Percentiles rank a stretch among this genome's conserved stretches.
phyloP scores from a whole-genome alignment of 1,140 invertebrate species.

The Trichoplusia ni region DNA sequence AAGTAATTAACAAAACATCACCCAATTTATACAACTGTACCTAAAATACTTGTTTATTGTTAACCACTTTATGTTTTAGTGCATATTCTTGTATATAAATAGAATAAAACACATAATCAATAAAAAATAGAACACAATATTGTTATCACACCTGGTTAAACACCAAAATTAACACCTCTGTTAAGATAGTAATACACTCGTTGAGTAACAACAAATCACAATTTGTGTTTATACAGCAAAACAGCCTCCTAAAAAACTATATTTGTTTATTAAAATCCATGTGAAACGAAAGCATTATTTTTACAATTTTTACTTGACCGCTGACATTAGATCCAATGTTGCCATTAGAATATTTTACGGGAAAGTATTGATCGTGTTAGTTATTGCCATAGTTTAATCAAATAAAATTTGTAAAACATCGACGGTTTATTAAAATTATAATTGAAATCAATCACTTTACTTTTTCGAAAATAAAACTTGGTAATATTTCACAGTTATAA shows the following conservation, averaged over 20 bases:
- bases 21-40: too few relatives aligned
- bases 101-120: not conserved
- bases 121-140: slow-evolving; percentile 19
- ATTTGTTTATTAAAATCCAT: slow-evolving; percentile 17
- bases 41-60: too few relatives aligned
- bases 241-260: not conserved
- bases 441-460: too few relatives aligned
- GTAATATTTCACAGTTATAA: too few relatives aligned
- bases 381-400: not conserved
- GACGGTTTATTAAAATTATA: too few relatives aligned
- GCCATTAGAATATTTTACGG: not conserved
- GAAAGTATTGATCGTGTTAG: slow-evolving; percentile 7
- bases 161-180: not conserved
- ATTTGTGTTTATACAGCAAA: not conserved
- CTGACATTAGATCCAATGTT: slow-evolving; percentile 10
- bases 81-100: not conserved
- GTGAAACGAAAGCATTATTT: slow-evolving; percentile 33
- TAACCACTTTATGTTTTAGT: not conserved
- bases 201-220: not conserved
- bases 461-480: too few relatives aligned
- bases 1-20: too few relatives aligned
- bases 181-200: not conserved
- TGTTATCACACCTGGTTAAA: not conserved
- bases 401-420: too few relatives aligned
- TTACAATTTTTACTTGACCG: slow-evolving; percentile 9